These are phyloP conservation scores for Argyrosomus japonicus DNA, from an alignment of 2,113 vertebrate species.

Conservation along the genomic window DNA sequence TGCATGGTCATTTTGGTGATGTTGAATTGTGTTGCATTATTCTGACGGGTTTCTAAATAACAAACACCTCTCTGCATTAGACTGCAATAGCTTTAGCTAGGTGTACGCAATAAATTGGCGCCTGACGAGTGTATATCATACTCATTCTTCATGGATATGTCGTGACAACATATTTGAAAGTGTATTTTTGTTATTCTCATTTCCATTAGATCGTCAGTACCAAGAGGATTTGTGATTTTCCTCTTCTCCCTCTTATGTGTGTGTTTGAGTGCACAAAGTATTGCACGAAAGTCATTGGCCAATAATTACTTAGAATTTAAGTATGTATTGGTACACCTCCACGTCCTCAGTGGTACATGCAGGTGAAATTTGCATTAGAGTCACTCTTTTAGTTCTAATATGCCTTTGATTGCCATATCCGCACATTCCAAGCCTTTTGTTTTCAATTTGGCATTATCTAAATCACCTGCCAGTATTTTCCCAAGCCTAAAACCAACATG, in stretches of 20 bases:
- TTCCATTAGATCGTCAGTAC: not conserved
- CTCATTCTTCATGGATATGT: not conserved
- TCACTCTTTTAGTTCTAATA: too few relatives aligned
- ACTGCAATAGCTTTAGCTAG: not conserved
- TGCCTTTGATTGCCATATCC: constrained; percentile 60
- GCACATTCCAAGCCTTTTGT: constrained; percentile 69
- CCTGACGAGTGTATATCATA: not conserved
- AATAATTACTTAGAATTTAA: too few relatives aligned
- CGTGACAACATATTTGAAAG: not conserved
- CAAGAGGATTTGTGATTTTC: not conserved
- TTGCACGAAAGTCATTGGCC: too few relatives aligned
- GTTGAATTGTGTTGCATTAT: not conserved
- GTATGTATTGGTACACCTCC: too few relatives aligned
- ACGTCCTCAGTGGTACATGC: too few relatives aligned
- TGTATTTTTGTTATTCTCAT: not conserved
- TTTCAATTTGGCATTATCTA: not conserved
- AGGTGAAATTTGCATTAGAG: constrained; percentile 18
- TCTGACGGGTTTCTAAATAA: too few relatives aligned
- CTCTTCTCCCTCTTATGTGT: too few relatives aligned
- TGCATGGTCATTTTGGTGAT: not conserved
- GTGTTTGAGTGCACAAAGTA: not conserved
- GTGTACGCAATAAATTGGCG: not conserved
- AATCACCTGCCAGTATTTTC: not conserved
- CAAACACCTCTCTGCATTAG: not conserved
- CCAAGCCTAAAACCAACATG: not conserved